Evolutionary conservation across 2,113 vertebrate species (phyloP).

Genomic region (Vombatus ursinus): DNA sequence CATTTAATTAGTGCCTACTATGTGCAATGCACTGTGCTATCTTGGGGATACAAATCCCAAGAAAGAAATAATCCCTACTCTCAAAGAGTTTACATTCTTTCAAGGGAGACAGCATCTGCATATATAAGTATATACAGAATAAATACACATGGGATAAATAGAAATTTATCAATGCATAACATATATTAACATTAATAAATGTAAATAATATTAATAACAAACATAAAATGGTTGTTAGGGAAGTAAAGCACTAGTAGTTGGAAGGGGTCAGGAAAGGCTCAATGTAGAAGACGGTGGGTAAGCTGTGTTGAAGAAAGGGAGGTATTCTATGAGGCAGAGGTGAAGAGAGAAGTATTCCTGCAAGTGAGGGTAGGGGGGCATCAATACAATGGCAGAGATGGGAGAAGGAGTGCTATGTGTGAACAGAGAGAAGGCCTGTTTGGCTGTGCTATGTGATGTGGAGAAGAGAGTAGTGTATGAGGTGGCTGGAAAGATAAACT

Average conservation of each 20-base stretch:
- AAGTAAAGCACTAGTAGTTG: not conserved
- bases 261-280: not conserved
- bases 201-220: not conserved
- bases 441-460: not conserved
- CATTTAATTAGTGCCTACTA: not conserved
- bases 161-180: too few relatives aligned
- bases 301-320: not conserved
- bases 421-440: not conserved
- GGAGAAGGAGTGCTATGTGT: not conserved
- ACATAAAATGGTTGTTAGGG: not conserved
- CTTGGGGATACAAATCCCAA: not conserved
- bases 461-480: not conserved
- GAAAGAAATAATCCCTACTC: not conserved
- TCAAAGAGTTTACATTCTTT: not conserved
- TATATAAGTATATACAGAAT: not conserved
- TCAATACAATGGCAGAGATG: not conserved
- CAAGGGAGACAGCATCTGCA: not conserved
- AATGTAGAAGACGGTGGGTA: not conserved
- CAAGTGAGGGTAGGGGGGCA: not conserved
- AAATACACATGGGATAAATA: not conserved
- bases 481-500: not conserved
- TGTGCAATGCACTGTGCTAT: not conserved
- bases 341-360: not conserved
- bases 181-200: too few relatives aligned
- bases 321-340: not conserved